Base-by-base conservation (phyloP, 2,888 invertebrate species). In the Hyppa rectilinea region DNA sequence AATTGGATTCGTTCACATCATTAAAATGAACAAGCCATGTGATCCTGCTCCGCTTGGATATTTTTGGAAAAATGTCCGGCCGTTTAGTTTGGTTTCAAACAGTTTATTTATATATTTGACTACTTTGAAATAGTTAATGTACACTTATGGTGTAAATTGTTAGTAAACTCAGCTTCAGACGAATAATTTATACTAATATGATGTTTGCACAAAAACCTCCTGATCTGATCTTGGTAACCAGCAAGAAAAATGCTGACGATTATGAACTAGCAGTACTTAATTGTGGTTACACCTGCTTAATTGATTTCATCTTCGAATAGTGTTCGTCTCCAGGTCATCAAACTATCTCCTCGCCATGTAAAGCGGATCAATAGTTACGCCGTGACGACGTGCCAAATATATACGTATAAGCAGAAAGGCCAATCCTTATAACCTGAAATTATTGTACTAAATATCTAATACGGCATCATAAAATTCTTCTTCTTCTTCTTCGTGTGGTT, bases 1-100 rank as follows among this genome's bases (percentile, higher is more conserved):
- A 79, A 81, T 81, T 77, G 63, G 63, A 63, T 63, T 62, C 52
- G 47, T 78, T 78, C 47, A 78, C 53, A 45, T 64, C 65, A 76
- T 62, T 81, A 58, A 52, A 36, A 52, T 34, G 50, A 58, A 75
- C 50, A 34, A 29, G 23, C 29, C 23, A 49, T 40, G 49, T 50
- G 50, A 45, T 34, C 14, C 9, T 40, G 6, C 20, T 40, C 4
- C 17, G 45, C 34, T 45, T 56, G 34, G 12, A n/a, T 73, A 45
- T 61, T 47, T 79, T 29, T 23, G n/a, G 45, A 17, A 71, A 20
- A 23, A 5, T 31, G 2, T 23, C 23, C 20, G 1, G 23, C 26
- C 53, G 45, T 45, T 66, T 29, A 34, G 7, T 40, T 47, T 76
- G 12, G 12, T 76, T 52, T 43, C 2, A 17, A 65, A 31, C 2